A percentile compares a stretch with the other conserved stretches of the same genome.
Evolutionary conservation across 2,797 vertebrate genomes (phyloP).

Genomic region (Neostethus bicornis): DNA sequence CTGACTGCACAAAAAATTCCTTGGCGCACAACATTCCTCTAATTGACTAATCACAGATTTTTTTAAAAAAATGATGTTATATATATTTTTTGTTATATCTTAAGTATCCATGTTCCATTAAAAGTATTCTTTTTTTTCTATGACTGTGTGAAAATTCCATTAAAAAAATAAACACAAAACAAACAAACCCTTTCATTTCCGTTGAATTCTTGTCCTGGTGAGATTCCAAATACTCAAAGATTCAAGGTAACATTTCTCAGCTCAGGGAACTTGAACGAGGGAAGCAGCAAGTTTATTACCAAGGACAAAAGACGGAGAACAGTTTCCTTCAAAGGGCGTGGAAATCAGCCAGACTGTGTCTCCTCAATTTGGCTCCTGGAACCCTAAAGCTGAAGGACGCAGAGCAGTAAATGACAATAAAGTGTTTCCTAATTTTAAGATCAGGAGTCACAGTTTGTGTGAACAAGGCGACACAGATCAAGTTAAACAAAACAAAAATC

Average conservation of each 20-base stretch:
- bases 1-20: too few species aligned
- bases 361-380: slow-evolving; percentile 88
- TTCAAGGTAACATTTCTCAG: slow-evolving; percentile 26
- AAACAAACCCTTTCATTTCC: neutral
- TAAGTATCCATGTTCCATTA: too few species aligned
- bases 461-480: neutral
- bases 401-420: slow-evolving; percentile 63
- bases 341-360: slow-evolving; percentile 83
- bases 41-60: too few species aligned
- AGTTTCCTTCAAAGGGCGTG: slow-evolving; percentile 79
- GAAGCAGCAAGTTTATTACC: slow-evolving; percentile 98
- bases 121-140: too few species aligned
- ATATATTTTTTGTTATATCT: too few species aligned
- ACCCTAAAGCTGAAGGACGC: slow-evolving; percentile 82
- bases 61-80: too few species aligned
- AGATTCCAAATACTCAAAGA: slow-evolving; percentile 9
- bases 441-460: slow-evolving; percentile 10
- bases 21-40: too few species aligned
- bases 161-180: neutral
- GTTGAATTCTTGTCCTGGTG: neutral
- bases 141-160: neutral
- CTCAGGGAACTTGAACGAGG: slow-evolving; percentile 93
- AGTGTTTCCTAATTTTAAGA: slow-evolving; percentile 37
- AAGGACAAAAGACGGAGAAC: slow-evolving; percentile 94
- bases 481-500: neutral